Evolutionary conservation across 2,113 vertebrate genomes (phyloP), one percentile per base, ranked within the genome.

Genomic region (Phalacrocorax carbo): DNA sequence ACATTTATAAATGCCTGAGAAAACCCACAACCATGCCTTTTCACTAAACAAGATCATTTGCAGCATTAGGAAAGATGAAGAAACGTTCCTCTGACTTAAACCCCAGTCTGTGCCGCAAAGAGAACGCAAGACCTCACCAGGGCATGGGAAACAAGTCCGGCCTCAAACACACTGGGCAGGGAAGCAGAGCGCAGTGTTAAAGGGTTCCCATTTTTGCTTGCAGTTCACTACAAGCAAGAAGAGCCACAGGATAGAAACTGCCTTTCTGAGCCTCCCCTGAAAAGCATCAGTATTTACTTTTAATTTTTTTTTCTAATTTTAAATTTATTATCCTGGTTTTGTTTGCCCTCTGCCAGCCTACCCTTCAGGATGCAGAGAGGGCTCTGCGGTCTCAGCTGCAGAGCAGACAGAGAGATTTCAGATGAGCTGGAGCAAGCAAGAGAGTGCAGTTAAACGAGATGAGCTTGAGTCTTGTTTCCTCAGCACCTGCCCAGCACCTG

Each of bases 1-100:
- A 13, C 16, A 3, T 51, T 51, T 19, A 25, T 10, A 42, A 81
- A 29, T 0, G 1, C 26, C 6, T 0, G 9, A 46, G n/a, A n/a
- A 75, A 64, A 38, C 5, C 46, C 65, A 48, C 48, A 16, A 2
- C 60, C 13, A 0, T 11, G 11, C n/a, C 40, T 88, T 36, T 68
- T 46, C 36, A 20, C 60, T 15, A 20, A 42, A 25, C 16, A 46
- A 58, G 40, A 19, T 5, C 18, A 30, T 8, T 5, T 42, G 29
- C 44, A 83, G 38, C 2, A 0, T 13, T 21, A 21, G 49, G 69
- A 62, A 62, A 38, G 11, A 38, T 8, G 8, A 34, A 51, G 36
- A 69, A 40, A 11, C 30, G 5, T 30, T 66, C 20, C n/a, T 46
- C 20, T 46, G 29, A 66, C 23, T 25, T 30, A 36, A 60, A 65